Percentiles rank a stretch among this genome's conserved stretches.
These are phyloP conservation scores for Oxyruncus cristatus DNA, from an alignment of 2,113 vertebrate species.

Conservation along the genomic window DNA sequence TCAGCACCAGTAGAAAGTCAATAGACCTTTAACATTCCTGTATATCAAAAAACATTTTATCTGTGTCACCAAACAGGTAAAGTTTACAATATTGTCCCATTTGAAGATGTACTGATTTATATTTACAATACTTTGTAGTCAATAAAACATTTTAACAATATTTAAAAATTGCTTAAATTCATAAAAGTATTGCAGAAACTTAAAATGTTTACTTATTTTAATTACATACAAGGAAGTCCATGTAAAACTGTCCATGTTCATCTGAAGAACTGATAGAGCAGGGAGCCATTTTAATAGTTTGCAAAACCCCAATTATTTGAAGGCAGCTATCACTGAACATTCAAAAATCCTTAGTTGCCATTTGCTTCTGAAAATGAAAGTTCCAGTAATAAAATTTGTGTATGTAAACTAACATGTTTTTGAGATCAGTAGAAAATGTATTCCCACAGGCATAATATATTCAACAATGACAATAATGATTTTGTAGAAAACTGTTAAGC, in stretches of 20 bases:
- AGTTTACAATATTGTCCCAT: slow-evolving; percentile 69
- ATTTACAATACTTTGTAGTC: slow-evolving; percentile 76
- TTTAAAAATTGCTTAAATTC: slow-evolving; percentile 77
- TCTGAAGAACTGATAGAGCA: slow-evolving; percentile 57
- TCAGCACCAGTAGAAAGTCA: slow-evolving; percentile 82
- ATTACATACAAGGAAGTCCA: slow-evolving; percentile 68
- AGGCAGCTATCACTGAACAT: slow-evolving; percentile 77
- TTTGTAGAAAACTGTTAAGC: slow-evolving; percentile 65
- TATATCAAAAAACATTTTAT: slow-evolving; percentile 78
- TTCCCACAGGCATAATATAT: slow-evolving; percentile 80
- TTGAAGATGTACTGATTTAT: slow-evolving; percentile 67
- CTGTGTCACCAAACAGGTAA: slow-evolving; percentile 68
- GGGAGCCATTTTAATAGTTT: slow-evolving; percentile 65
- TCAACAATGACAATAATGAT: slow-evolving; percentile 57
- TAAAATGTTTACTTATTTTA: slow-evolving; percentile 66
- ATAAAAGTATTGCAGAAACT: slow-evolving; percentile 79
- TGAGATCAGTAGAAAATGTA: slow-evolving; percentile 84
- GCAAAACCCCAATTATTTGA: slow-evolving; percentile 70
- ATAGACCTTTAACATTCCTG: slow-evolving; percentile 71
- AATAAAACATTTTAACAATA: slow-evolving; percentile 74
- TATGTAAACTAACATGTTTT: slow-evolving; percentile 72
- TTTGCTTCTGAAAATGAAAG: slow-evolving; percentile 76
- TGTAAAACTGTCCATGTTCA: slow-evolving; percentile 60
- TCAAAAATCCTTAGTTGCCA: slow-evolving; percentile 73
- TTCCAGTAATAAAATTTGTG: slow-evolving; percentile 82